phyloP scores from a whole-genome alignment of 2,888 invertebrate genomes.

The Microctonus brassicae region DNA sequence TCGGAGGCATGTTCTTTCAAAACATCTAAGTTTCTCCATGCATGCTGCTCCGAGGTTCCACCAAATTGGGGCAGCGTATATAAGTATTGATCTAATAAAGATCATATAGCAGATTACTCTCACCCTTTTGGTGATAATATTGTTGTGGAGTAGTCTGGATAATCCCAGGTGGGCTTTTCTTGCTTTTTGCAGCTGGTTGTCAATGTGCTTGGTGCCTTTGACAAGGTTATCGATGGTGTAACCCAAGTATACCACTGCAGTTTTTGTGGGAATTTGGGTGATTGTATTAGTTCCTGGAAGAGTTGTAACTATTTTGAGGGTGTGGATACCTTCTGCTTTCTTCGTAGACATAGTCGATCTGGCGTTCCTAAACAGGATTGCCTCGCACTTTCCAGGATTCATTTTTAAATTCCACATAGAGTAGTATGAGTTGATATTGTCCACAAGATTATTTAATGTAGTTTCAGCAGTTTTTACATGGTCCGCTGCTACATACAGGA shows the following conservation, averaged over 20 bases:
- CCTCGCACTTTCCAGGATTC: slow-evolving; percentile 38
- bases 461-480: not conserved
- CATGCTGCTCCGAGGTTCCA: not conserved
- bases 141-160: not conserved
- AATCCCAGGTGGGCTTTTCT: not conserved
- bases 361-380: slow-evolving; percentile 36
- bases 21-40: slow-evolving; percentile 1
- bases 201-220: not conserved
- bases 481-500: slow-evolving; percentile 21
- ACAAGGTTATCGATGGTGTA: slow-evolving; percentile 4
- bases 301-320: not conserved
- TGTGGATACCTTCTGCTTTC: not conserved
- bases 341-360: not conserved
- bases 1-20: slow-evolving; percentile 13
- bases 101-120: slow-evolving; percentile 9
- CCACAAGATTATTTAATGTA: not conserved
- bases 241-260: slow-evolving; percentile 14
- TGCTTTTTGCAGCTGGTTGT: slow-evolving; percentile 1
- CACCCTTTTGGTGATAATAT: not conserved
- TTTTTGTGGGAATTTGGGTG: not conserved
- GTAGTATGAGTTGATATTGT: too few species aligned
- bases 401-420: slow-evolving; percentile 36
- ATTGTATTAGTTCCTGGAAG: not conserved
- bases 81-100: not conserved
- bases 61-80: slow-evolving; percentile 1